Conservation (phyloP, 2,113 vertebrate species). For the Nannobrachium achirus region DNA sequence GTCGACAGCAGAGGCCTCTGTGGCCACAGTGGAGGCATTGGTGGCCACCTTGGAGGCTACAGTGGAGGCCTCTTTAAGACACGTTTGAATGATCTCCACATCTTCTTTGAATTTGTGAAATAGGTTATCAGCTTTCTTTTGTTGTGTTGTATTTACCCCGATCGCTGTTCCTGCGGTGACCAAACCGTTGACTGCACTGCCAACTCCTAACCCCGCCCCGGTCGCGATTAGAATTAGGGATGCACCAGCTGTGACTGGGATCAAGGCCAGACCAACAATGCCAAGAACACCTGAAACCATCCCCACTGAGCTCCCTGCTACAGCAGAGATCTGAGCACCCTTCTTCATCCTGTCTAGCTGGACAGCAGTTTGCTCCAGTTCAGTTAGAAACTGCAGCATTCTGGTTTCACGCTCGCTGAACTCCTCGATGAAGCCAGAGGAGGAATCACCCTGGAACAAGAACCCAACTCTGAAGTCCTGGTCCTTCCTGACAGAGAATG, state of each 20-base stretch:
- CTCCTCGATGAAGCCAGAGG: slow-evolving; percentile 31
- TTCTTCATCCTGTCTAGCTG: slow-evolving; percentile 60
- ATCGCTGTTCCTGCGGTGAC: slow-evolving; percentile 45
- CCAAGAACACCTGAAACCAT: slow-evolving; percentile 41
- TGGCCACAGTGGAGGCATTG: no score
- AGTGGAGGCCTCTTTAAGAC: slow-evolving; percentile 29
- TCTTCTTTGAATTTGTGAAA: slow-evolving; percentile 41
- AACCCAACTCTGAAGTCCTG: slow-evolving; percentile 33
- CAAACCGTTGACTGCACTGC: slow-evolving; percentile 40
- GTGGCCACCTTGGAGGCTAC: not conserved
- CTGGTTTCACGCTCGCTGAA: slow-evolving; percentile 37
- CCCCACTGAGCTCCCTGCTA: slow-evolving; percentile 57
- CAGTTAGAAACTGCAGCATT: slow-evolving; percentile 50
- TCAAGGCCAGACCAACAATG: slow-evolving; percentile 55
- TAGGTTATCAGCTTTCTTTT: slow-evolving; percentile 28
- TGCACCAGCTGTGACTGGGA: slow-evolving; percentile 46
- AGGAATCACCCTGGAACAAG: slow-evolving; percentile 24
- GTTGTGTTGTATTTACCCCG: slow-evolving; percentile 32
- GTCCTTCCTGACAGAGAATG: slow-evolving; percentile 34
- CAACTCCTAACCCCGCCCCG: slow-evolving; percentile 54
- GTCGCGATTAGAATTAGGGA: slow-evolving; percentile 50
- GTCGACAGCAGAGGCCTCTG: not conserved
- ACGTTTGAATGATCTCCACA: slow-evolving; percentile 24
- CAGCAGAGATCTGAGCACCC: slow-evolving; percentile 55
- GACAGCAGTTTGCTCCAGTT: slow-evolving; percentile 50